These are phyloP conservation scores for Ostrea denselamellosa DNA, from an alignment of 1,140 invertebrate genomes.

Conservation along the genomic window DNA sequence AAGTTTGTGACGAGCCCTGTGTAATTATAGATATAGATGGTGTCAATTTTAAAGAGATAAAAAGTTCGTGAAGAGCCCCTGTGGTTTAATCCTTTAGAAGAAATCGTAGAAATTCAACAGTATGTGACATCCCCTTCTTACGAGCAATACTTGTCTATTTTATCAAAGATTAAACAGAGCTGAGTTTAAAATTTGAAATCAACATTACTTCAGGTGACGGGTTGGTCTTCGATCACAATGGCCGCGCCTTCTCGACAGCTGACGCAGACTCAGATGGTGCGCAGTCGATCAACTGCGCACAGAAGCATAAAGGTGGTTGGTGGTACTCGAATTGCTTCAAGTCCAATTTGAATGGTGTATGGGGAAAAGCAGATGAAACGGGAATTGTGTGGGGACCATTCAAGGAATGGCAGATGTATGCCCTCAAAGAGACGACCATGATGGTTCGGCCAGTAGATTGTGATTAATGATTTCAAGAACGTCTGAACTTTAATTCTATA, in stretches of 20 bases:
- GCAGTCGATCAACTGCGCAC: conserved; percentile 54
- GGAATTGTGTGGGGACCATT: conserved; percentile 56
- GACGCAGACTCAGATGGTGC: conserved; percentile 54
- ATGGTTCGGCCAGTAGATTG: conserved; percentile 52
- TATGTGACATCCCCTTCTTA: no score
- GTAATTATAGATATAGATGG: no score
- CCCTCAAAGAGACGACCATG: conserved; percentile 53
- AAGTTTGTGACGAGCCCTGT: no score
- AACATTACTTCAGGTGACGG: conserved; percentile 46
- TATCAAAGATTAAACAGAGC: no score
- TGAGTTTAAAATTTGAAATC: no score
- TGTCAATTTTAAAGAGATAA: no score
- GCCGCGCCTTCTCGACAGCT: conserved; percentile 55
- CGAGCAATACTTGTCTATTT: no score
- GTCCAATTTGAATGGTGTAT: conserved; percentile 57
- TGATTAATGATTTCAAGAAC: not conserved
- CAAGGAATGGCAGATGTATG: conserved; percentile 55
- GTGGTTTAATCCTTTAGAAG: no score
- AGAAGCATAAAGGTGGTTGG: conserved; percentile 55
- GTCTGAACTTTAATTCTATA: not conserved
- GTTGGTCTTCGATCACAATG: conserved; percentile 54
- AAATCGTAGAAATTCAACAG: no score
- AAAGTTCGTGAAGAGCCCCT: no score
- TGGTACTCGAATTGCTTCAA: conserved; percentile 60
- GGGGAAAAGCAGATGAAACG: conserved; percentile 44